A percentile compares a stretch with the other conserved stretches of the same genome.
These are phyloP conservation scores for Carettochelys insculpta DNA, from an alignment of 2,113 vertebrate species.

Conservation along the genomic window DNA sequence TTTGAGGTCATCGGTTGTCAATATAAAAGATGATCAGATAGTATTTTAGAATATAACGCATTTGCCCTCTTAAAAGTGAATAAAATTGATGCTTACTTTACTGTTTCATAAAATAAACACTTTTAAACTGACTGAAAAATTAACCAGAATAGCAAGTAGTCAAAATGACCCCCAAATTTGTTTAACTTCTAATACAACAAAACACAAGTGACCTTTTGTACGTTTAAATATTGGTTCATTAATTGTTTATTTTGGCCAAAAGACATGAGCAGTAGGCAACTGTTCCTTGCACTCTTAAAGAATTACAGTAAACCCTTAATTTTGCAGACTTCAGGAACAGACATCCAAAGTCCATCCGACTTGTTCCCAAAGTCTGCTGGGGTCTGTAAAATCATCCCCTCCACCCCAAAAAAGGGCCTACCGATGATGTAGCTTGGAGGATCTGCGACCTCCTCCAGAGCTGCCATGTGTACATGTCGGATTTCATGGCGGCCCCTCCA, in stretches of 20 bases:
- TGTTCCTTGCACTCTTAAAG: neutral
- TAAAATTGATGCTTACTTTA: neutral
- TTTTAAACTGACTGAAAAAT: neutral
- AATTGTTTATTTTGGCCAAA: neutral
- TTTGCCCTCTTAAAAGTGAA: neutral
- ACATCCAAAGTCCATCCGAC: too few relatives aligned
- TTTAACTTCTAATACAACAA: rapidly evolving
- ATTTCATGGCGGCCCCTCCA: too few relatives aligned
- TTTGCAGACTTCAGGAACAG: too few relatives aligned
- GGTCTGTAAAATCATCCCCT: too few relatives aligned
- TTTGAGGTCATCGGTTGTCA: neutral
- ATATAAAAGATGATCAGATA: conserved; percentile 16
- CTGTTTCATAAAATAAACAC: neutral
- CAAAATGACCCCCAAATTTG: too few relatives aligned
- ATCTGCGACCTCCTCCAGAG: too few relatives aligned
- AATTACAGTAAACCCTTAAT: too few relatives aligned
- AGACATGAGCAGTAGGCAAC: neutral
- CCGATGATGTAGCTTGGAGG: too few relatives aligned
- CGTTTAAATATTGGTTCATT: neutral
- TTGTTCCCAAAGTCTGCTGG: too few relatives aligned
- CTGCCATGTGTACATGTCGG: too few relatives aligned
- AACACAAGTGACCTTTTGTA: neutral
- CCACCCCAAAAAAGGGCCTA: too few relatives aligned
- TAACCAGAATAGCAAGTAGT: neutral
- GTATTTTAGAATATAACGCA: neutral